Base-by-base conservation (phyloP, 2,888 invertebrate genomes). In the Horisme vitalbata region DNA sequence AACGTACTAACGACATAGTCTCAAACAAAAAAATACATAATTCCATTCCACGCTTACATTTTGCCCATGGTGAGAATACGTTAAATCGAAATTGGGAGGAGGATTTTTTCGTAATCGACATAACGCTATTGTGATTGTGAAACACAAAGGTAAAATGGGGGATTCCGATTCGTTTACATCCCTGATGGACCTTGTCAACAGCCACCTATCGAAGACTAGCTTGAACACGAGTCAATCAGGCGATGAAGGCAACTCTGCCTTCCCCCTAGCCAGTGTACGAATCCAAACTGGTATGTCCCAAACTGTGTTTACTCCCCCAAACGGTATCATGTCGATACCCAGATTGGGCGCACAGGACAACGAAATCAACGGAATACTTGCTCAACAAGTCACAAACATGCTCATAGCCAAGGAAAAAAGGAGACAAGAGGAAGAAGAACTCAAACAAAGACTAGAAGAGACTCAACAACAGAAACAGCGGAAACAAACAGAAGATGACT, bases 331-430 rank as follows among this genome's bases (percentile, higher is more conserved):
- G 21, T 72, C 75, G 1, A 60, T 80, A 28, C 82, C 84, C 2
- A 67, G 70, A 2, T 66, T 82, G 14, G 52, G 54, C 18, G 49
- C 65, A 3, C 68, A 65, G 12, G 64, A 69, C 4, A 76, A 71
- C 41, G 69, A 78, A 3, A 81, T 81, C 24, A 67, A 63, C 11
- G 67, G 61, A 34, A 65, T 81, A 8, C 64, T 84, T 2, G 75
- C 79, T 2, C 70, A 72, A 57, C 87, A 86, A 60, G 62, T 87
- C 2, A 71, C 75, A 1, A 87, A 86, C 45, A 87, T 86, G 84
- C 65, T 86, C 23, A 80, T 75, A 61, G 79, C 83, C 1, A 82
- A 78, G 62, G 82, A 85, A 51, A 65, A 68, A 20, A 73, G 69
- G 44, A 64, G 59, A 36, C 66, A 73, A 35, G 61, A 78, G 51